Conservation (phyloP, 2,113 vertebrate species). For the Hymenochirus boettgeri region DNA sequence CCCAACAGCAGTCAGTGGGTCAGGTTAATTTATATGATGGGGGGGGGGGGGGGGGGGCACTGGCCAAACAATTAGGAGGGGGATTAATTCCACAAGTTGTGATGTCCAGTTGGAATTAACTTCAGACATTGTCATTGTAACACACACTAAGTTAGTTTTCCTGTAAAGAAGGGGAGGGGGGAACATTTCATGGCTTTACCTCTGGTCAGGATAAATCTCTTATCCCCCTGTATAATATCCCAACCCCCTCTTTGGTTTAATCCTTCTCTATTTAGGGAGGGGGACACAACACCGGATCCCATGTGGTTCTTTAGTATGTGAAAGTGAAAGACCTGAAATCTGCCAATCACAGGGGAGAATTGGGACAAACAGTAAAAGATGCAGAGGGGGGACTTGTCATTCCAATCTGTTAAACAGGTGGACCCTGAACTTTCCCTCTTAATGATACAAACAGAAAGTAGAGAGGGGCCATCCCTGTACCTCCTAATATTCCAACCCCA, state of each 20-base stretch:
- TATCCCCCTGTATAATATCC: too few relatives aligned
- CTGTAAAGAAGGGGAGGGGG: constrained; percentile 28
- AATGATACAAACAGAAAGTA: constrained; percentile 72
- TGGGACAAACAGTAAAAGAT: constrained; percentile 77
- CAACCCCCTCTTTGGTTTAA: constrained; percentile 73
- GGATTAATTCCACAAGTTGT: too few relatives aligned
- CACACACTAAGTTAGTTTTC: too few relatives aligned
- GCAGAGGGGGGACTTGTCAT: constrained; percentile 72
- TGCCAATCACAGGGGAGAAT: constrained; percentile 41
- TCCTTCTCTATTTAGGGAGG: constrained; percentile 83
- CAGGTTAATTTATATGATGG: too few relatives aligned
- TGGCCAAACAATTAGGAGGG: too few relatives aligned
- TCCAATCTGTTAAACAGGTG: constrained; percentile 82
- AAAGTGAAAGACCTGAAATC: constrained; percentile 81
- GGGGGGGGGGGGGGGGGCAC: too few relatives aligned
- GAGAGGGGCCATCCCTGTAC: constrained; percentile 50
- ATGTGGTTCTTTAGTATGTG: constrained; percentile 91
- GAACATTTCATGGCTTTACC: constrained; percentile 78
- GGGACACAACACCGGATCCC: constrained; percentile 85
- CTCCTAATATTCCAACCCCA: constrained; percentile 42
- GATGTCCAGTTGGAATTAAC: too few relatives aligned
- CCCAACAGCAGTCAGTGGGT: too few relatives aligned
- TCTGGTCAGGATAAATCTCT: constrained; percentile 79
- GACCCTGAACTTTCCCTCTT: constrained; percentile 72
- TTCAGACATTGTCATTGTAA: too few relatives aligned